Conservation (phyloP, 2,797 vertebrate species). For the Oreonectes daqikongensis region DNA sequence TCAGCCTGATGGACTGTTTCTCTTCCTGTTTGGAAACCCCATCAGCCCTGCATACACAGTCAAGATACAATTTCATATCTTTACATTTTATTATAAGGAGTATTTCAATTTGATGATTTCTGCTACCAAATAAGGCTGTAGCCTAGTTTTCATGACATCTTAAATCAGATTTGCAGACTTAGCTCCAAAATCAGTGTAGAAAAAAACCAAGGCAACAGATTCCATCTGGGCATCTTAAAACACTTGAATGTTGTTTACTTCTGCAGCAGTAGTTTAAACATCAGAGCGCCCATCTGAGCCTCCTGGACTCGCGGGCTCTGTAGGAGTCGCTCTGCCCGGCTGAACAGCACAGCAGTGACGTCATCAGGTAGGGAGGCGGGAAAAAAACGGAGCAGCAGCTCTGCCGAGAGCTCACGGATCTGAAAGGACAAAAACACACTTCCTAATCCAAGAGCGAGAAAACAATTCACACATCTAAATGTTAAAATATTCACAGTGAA, state of each 20-base stretch:
- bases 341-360: conserved; percentile 68
- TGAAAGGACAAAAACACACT: conserved; percentile 57
- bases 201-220: background rate
- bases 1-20: conserved; percentile 58
- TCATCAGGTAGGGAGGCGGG: conserved; percentile 69
- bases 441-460: background rate
- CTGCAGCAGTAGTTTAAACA: conserved; percentile 81
- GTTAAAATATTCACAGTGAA: background rate
- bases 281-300: conserved; percentile 84
- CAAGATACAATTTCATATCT: too few relatives aligned
- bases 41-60: conserved; percentile 44
- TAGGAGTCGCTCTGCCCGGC: conserved; percentile 71
- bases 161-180: background rate
- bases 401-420: conserved; percentile 86
- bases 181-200: background rate
- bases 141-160: too few relatives aligned
- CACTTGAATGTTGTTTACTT: conserved; percentile 74
- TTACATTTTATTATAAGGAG: too few relatives aligned
- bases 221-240: background rate
- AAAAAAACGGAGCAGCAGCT: conserved; percentile 80
- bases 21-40: conserved; percentile 1
- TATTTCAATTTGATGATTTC: too few relatives aligned
- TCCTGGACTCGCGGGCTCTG: conserved; percentile 86
- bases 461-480: background rate
- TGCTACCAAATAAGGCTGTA: too few relatives aligned